phyloP scores from a whole-genome alignment of 2,113 vertebrate genomes.

The Lagopus muta region DNA sequence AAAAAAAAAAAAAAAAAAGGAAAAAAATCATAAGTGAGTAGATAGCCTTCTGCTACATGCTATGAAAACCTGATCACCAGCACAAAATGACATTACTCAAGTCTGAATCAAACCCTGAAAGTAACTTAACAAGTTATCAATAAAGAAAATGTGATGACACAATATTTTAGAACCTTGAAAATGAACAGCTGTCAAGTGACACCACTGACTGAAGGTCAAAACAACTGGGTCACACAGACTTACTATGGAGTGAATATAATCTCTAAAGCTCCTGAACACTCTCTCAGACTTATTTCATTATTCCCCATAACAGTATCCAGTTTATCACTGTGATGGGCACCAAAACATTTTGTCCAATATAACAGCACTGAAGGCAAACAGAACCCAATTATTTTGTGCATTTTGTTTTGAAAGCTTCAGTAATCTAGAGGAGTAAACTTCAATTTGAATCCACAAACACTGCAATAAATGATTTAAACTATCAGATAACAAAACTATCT shows the following conservation, averaged over 20 bases:
- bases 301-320: not conserved
- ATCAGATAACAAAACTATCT: not conserved
- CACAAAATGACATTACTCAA: not conserved
- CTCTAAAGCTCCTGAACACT: not conserved
- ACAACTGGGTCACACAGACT: not conserved
- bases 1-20: no score
- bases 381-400: fast-evolving
- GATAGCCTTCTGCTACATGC: not conserved
- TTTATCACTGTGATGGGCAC: not conserved
- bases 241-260: not conserved
- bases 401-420: not conserved
- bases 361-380: not conserved
- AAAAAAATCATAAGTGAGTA: not conserved
- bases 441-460: not conserved
- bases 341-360: not conserved
- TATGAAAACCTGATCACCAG: not conserved
- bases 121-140: not conserved
- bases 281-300: not conserved
- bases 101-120: not conserved
- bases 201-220: not conserved
- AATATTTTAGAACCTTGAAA: not conserved
- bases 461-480: not conserved
- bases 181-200: not conserved
- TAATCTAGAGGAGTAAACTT: not conserved
- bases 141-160: not conserved